These are phyloP conservation scores for Chymomyza amoena DNA, from an alignment of 2,888 invertebrate genomes.

Conservation along the genomic window DNA sequence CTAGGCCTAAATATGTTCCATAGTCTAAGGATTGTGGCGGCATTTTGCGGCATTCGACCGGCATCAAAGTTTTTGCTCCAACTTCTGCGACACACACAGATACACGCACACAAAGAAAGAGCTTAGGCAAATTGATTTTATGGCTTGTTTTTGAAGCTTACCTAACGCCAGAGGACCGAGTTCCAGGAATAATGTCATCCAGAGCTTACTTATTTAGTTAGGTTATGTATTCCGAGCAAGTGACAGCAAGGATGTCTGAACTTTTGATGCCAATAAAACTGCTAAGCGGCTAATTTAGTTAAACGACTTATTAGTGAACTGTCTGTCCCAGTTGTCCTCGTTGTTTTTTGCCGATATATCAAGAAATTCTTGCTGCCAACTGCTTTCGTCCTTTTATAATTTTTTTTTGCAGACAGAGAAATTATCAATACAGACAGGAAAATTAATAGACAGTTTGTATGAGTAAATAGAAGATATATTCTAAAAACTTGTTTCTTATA, in stretches of 20 bases:
- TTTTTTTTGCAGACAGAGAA: too few relatives aligned
- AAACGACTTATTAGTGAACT: background rate
- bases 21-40: background rate
- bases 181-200: background rate
- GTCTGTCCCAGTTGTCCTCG: background rate
- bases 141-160: background rate
- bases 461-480: too few relatives aligned
- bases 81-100: background rate
- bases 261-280: background rate
- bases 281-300: background rate
- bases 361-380: too few relatives aligned
- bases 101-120: background rate
- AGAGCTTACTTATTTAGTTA: background rate
- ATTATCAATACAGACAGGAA: too few relatives aligned
- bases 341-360: too few relatives aligned
- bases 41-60: background rate
- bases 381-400: too few relatives aligned
- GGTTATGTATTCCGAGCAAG: background rate
- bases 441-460: too few relatives aligned
- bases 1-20: background rate
- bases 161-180: background rate
- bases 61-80: background rate
- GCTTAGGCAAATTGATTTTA: background rate
- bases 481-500: too few relatives aligned
- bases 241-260: background rate